Percentiles rank a stretch among this genome's conserved stretches.
phyloP scores from a whole-genome alignment of 2,113 vertebrate genomes.

The sheep (Ovis aries) region ARS-UI_Ramb_v3.0 NC_056069.1:69980001-69980500 shows the following conservation, averaged over 20 bases:
- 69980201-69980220: not conserved
- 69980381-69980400: too few relatives aligned
- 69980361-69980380: not conserved
- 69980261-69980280: not conserved
- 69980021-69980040: fast-evolving
- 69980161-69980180: too few relatives aligned
- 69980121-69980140: not conserved
- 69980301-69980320: slow-evolving; percentile 35
- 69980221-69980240: not conserved
- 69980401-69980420: too few relatives aligned
- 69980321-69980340: slow-evolving; percentile 5
- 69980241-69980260: not conserved
- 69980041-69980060: not conserved
- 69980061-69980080: not conserved
- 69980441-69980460: too few relatives aligned
- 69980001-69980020: not conserved
- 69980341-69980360: slow-evolving; percentile 17
- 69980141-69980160: not conserved
- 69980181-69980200: not conserved
- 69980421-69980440: too few relatives aligned
- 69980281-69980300: slow-evolving; percentile 52
- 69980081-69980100: not conserved
- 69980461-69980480: too few relatives aligned
- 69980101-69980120: not conserved
- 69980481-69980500: too few relatives aligned